Conservation (phyloP, 2,113 vertebrate species). For the Hymenochirus boettgeri region DNA sequence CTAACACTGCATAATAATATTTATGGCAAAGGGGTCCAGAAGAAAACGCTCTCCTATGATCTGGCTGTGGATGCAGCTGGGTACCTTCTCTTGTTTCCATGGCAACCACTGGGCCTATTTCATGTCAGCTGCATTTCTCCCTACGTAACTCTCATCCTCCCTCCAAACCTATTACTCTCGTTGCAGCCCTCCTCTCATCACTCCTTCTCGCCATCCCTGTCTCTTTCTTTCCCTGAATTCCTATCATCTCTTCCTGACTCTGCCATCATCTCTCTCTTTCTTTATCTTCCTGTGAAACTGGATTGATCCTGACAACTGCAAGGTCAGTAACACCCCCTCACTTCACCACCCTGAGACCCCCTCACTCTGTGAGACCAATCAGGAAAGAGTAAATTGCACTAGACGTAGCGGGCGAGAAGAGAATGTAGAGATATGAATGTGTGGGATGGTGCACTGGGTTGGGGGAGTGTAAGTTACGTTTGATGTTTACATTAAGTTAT, state of each 20-base stretch:
- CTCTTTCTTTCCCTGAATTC: constrained; percentile 5
- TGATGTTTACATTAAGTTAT: not conserved
- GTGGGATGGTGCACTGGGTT: constrained; percentile 1
- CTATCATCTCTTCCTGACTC: not conserved
- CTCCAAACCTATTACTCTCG: constrained; percentile 31
- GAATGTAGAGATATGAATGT: not conserved
- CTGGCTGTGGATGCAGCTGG: constrained; percentile 13
- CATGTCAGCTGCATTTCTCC: constrained; percentile 25
- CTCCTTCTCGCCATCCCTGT: constrained; percentile 15
- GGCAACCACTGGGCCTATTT: constrained; percentile 50
- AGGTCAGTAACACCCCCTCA: constrained; percentile 26
- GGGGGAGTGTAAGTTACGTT: not conserved
- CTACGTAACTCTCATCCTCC: constrained; percentile 32
- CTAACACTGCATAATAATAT: not conserved
- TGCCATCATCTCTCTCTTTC: constrained; percentile 14
- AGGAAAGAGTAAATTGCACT: not conserved
- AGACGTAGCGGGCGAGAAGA: constrained; percentile 1
- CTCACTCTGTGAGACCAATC: not conserved
- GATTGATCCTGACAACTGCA: constrained; percentile 23
- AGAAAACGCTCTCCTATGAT: not conserved
- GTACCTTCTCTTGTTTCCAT: constrained; percentile 45
- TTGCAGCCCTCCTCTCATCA: constrained; percentile 25
- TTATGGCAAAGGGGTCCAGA: not conserved
- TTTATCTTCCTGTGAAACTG: constrained; percentile 18
- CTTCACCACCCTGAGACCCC: not conserved